These are phyloP conservation scores for Bufotes viridis DNA, from an alignment of 2,797 vertebrate genomes.

Conservation along the genomic window DNA sequence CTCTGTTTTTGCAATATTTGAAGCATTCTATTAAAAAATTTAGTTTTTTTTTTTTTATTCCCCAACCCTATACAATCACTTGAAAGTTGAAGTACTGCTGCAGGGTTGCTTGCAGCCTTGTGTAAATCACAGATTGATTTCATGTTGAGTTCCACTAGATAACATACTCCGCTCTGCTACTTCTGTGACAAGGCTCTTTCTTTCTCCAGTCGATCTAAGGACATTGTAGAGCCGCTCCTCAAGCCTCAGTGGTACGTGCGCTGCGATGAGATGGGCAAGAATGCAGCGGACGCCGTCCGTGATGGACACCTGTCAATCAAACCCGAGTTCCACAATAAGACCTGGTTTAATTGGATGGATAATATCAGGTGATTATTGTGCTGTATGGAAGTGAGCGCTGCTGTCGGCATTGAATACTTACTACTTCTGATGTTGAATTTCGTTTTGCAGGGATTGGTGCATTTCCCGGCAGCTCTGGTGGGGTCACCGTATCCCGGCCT, in stretches of 20 bases:
- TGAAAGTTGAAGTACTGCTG: too few relatives aligned
- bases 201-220: constrained; percentile 85
- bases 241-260: constrained; percentile 93
- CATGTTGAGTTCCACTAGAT: too few relatives aligned
- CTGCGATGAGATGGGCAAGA: constrained; percentile 86
- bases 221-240: constrained; percentile 90
- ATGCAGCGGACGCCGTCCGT: constrained; percentile 83
- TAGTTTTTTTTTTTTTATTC: too few relatives aligned
- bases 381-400: too few relatives aligned
- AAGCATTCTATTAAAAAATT: too few relatives aligned
- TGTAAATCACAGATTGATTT: too few relatives aligned
- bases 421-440: not conserved
- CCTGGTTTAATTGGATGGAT: constrained; percentile 92
- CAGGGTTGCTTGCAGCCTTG: too few relatives aligned
- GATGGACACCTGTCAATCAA: constrained; percentile 84
- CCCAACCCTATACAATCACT: too few relatives aligned
- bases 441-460: constrained; percentile 86
- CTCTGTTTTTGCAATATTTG: too few relatives aligned
- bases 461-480: constrained; percentile 95
- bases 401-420: not conserved
- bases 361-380: constrained; percentile 80
- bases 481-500: constrained; percentile 93
- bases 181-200: not conserved
- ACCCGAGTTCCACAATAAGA: constrained; percentile 86
- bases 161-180: not conserved